These are phyloP conservation scores for Fopius arisanus DNA, from an alignment of 1,140 invertebrate genomes.

Conservation along the genomic window DNA sequence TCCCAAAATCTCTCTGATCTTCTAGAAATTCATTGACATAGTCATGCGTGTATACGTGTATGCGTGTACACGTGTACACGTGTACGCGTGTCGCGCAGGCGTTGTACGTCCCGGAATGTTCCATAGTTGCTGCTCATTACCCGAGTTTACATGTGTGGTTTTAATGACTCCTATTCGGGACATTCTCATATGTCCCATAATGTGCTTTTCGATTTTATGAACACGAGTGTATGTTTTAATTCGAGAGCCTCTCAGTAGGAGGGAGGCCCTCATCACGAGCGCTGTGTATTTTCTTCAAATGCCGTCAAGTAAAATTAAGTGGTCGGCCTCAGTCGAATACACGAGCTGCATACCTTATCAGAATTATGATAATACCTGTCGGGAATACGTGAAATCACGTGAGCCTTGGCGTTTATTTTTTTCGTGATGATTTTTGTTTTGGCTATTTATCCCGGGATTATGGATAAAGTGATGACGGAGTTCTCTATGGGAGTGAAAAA, in stretches of 20 bases:
- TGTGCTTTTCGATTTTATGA: background rate
- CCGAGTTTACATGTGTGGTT: background rate
- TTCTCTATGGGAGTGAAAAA: background rate
- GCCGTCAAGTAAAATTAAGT: background rate
- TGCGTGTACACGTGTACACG: too few relatives aligned
- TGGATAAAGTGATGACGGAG: background rate
- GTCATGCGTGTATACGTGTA: background rate
- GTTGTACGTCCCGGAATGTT: background rate
- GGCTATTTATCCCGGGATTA: background rate
- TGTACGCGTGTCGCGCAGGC: background rate
- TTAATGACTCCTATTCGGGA: background rate
- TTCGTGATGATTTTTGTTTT: background rate
- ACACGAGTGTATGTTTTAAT: background rate
- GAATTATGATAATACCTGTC: background rate
- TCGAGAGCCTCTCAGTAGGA: background rate
- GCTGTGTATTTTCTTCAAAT: too few relatives aligned
- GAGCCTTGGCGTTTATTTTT: background rate
- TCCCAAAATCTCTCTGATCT: background rate
- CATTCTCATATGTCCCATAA: background rate
- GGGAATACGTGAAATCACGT: background rate
- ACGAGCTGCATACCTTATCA: background rate
- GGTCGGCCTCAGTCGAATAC: background rate
- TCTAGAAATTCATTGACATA: background rate
- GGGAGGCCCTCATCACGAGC: background rate
- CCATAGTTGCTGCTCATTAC: background rate